Evolutionary conservation across 2,113 vertebrate genomes (phyloP), one percentile per base, ranked within the genome.

Genomic region (Pteruthius melanotis): DNA sequence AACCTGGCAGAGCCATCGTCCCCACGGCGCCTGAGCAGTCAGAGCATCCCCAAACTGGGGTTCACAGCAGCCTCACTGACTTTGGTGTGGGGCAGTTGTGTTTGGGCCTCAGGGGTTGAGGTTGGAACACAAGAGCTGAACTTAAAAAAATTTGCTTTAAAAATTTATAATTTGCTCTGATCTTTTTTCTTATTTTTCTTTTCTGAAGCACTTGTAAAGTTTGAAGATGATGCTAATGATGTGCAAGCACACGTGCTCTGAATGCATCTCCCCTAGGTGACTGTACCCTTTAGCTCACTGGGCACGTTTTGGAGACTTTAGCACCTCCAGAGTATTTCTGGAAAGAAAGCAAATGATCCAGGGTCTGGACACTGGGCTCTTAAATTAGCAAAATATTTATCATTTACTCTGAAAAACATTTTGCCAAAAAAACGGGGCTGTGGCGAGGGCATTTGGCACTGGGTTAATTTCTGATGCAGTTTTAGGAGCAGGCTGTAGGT

Each of bases 1-100:
- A 78, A 3, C 15, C 26, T 35, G 23, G 20, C n/a, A 57, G 66
- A 52, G 44, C 30, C 47, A 30, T 13, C 1, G 0, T 26, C 31
- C 28, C 75, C 5, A 1, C 30, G 42, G 64, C 39, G 35, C 10
- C 15, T 5, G 4, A 35, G 20, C 1, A 10, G 65, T 28, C 80
- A 57, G 56, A 63, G 56, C 45, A 64, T 13, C 52, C 42, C 61
- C 61, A 47, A 7, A 26, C 23, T 23, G 39, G 2, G 28, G 64
- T 16, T 17, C 53, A 40, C 35, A 63, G 21, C 81, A 83, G 39
- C 71, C 31, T 4, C 45, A 31, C 35, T 19, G 33, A 2, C 22
- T n/a, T 6, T 7, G 5, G 30, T 30, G 19, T 15, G 33, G 79
- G 56, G 33, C 27, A 42, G 13, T 23, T 57, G 75, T 8, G 1